Evolutionary conservation across 2,797 vertebrate genomes (phyloP).

Genomic region (Cynopterus sphinx): DNA sequence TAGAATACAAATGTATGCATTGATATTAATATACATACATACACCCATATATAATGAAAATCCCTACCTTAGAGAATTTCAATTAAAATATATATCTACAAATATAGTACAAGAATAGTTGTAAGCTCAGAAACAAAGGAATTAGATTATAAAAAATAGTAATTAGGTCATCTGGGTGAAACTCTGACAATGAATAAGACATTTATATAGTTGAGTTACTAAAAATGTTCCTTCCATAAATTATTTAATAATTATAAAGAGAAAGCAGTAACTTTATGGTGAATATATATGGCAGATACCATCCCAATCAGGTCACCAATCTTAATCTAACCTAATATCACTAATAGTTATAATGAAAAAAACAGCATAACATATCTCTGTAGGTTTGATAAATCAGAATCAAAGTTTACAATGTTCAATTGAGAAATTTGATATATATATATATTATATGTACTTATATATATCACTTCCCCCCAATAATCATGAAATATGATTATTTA

Average conservation of each 20-base stretch:
- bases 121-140: background rate
- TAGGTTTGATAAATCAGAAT: background rate
- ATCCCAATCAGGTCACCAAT: background rate
- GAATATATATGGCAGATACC: background rate
- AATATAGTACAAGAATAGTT: background rate
- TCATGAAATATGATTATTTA: background rate
- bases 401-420: background rate
- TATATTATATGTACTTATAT: background rate
- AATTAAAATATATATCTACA: background rate
- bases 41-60: background rate
- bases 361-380: background rate
- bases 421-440: background rate
- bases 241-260: background rate
- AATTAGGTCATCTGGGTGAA: background rate
- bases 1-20: background rate
- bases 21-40: background rate
- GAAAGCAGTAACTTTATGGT: background rate
- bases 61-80: background rate
- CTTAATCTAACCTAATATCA: background rate
- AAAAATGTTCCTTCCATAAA: background rate
- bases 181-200: background rate
- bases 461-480: background rate
- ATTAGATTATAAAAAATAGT: background rate
- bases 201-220: background rate
- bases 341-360: background rate